Percentiles rank a stretch among this genome's conserved stretches.
These are phyloP conservation scores for Mycalesis mineus DNA, from an alignment of 2,888 invertebrate species.

Conservation along the genomic window DNA sequence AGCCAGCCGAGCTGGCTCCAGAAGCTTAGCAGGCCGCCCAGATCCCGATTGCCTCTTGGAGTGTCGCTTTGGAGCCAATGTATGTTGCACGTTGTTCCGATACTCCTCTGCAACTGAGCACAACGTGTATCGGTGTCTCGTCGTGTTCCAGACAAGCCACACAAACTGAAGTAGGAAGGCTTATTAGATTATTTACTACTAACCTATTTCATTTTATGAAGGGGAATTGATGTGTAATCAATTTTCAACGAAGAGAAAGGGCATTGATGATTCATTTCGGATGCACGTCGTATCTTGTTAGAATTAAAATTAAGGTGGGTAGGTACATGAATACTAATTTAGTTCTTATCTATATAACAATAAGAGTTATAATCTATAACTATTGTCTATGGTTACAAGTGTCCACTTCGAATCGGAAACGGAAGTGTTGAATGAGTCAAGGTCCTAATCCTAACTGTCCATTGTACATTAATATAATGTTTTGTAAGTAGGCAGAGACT, in stretches of 20 bases:
- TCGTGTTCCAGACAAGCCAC: too few species aligned
- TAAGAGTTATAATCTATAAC: not conserved
- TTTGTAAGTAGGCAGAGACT: too few species aligned
- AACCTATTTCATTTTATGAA: not conserved
- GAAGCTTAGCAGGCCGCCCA: too few species aligned
- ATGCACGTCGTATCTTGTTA: slow-evolving; percentile 1
- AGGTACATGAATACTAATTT: not conserved
- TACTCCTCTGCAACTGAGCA: too few species aligned
- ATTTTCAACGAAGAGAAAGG: slow-evolving; percentile 13
- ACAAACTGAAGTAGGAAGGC: too few species aligned
- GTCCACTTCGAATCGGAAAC: slow-evolving; percentile 21
- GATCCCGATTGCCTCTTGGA: too few species aligned
- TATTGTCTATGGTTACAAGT: not conserved
- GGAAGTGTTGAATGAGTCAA: slow-evolving; percentile 23
- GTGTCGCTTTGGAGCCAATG: too few species aligned
- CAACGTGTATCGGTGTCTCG: too few species aligned
- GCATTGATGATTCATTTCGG: slow-evolving; percentile 20
- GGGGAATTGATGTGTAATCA: not conserved
- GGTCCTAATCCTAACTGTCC: not conserved
- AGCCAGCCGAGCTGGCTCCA: too few species aligned
- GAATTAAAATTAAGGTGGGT: slow-evolving; percentile 16
- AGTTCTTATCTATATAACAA: not conserved
- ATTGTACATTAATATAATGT: too few species aligned
- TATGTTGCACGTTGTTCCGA: too few species aligned
- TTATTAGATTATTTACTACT: too few species aligned